Base-by-base conservation (phyloP, 2,888 invertebrate species). In the Megastigmus dorsalis region DNA sequence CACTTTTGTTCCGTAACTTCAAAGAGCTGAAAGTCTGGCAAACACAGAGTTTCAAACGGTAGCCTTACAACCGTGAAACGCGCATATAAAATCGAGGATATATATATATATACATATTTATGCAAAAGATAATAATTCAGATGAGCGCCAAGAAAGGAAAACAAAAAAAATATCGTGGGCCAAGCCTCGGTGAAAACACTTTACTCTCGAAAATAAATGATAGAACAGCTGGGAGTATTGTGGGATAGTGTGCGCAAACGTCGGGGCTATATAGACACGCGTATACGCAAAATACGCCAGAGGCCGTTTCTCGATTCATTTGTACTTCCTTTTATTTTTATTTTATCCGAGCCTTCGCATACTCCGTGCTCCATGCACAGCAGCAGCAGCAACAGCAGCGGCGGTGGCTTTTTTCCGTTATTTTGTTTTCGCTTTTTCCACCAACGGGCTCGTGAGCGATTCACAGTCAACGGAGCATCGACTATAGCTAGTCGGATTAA, bases 301-400 rank as follows among this genome's bases (percentile, higher is more conserved):
- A 57, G 36, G 43, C 28, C 18, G 52, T 60, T 74, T 33, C 66
- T 59, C 76, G 57, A 70, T 75, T 76, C 71, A 75, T 74, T 79
- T 70, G 26, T 52, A 18, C 18, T 50, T 57, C 63, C 50, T 66
- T 72, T 54, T 68, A 71, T 55, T 60, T 76, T 41, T 73, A 70
- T 63, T 63, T 55, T 18, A 28, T 48, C 9, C 48, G 36, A 23
- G 36, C 67, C 62, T 74, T 63, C 36, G n/a, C 60, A 5, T 43
- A 45, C 23, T 18, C 9, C 15, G 13, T 20, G 9, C 18, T 26
- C 36, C n/a, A n/a, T n/a, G n/a, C n/a, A n/a, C n/a, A n/a, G n/a
- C n/a, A n/a, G n/a, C n/a, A n/a, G n/a, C n/a, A n/a, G n/a, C n/a
- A n/a, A n/a, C n/a, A n/a, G n/a, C n/a, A n/a, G n/a, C n/a, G n/a